Base-by-base conservation (phyloP, 2,113 vertebrate species). In the Ascaphus truei region DNA sequence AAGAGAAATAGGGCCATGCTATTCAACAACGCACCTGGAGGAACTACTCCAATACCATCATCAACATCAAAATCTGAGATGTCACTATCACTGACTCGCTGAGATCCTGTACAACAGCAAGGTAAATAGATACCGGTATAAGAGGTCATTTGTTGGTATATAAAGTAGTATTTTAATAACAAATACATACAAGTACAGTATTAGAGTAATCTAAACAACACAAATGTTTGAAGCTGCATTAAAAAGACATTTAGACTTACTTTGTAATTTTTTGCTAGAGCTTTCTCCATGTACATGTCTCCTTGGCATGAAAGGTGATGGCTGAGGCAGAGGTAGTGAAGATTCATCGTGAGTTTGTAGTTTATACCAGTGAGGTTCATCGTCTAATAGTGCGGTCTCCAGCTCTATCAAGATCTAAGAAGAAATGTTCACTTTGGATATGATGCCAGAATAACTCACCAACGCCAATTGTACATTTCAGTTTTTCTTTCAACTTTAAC, bases 21-120 rank as follows among this genome's bases (percentile, higher is more conserved):
- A 79, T 78, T 82, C 83, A 81, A 83, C 88, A 91, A 96, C 95
- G 92, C 93, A 98, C 96, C 96, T 98, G 93, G 88, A 87, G 88
- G 87, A 81, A 94, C 91, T 87, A 96, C 92, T 86, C 94, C 90
- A 91, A 98, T 95, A 92, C 92, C 95, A 93, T 97, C 96, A 93
- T 98, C 96, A 93, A 95, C 94, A 92, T 98, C 97, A 88, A 83
- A 89, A 88, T 93, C 91, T 86, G 91, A 93, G 87, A 91, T 88
- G 89, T 92, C 91, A 92, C 94, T 93, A 84, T 98, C 96, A 95
- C 90, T 95, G 96, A 98, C 94, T 89, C 96, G 94, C 83, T 96
- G 96, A 84, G 97, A 98, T 92, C 96, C 97, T 98, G 93, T 73
- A 88, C 74, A 81, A 86, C 78, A 87, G 79, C 77, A 87, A 90